A percentile compares a stretch with the other conserved stretches of the same genome.
phyloP scores from a whole-genome alignment of 2,888 invertebrate genomes.

The Spilarctia lutea region DNA sequence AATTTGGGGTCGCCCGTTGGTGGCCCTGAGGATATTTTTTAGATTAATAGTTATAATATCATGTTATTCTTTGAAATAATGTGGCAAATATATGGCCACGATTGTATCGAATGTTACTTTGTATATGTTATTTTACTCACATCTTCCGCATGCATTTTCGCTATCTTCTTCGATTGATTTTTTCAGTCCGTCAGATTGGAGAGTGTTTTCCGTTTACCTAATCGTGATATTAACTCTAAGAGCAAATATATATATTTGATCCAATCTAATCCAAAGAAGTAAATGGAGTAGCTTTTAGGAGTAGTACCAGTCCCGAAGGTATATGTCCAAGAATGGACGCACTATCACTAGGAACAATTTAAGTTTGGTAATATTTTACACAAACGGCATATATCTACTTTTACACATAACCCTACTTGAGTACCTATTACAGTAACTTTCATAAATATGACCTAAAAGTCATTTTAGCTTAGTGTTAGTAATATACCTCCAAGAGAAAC shows the following conservation, averaged over 20 bases:
- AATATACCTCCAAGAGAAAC: not conserved
- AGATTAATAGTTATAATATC: not conserved
- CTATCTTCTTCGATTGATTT: no score
- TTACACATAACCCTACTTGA: not conserved
- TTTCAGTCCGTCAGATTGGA: no score
- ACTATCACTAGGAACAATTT: no score
- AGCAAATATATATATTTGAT: no score
- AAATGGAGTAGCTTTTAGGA: no score
- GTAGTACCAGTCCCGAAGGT: no score
- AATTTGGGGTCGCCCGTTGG: conserved; percentile 11
- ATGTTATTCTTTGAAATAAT: not conserved
- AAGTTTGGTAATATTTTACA: no score
- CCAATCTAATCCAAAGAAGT: no score
- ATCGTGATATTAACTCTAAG: no score
- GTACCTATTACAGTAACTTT: not conserved
- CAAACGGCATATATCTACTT: not conserved
- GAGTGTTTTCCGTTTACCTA: no score
- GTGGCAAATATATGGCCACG: not conserved
- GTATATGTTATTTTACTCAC: not conserved
- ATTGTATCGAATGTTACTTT: not conserved
- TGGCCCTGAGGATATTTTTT: not conserved
- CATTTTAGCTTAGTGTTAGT: not conserved
- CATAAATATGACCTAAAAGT: not conserved
- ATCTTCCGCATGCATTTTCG: no score
- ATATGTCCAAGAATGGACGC: no score